Base-by-base conservation (phyloP, 2,888 invertebrate genomes). In the Ommatoiulus sabulosus region DNA sequence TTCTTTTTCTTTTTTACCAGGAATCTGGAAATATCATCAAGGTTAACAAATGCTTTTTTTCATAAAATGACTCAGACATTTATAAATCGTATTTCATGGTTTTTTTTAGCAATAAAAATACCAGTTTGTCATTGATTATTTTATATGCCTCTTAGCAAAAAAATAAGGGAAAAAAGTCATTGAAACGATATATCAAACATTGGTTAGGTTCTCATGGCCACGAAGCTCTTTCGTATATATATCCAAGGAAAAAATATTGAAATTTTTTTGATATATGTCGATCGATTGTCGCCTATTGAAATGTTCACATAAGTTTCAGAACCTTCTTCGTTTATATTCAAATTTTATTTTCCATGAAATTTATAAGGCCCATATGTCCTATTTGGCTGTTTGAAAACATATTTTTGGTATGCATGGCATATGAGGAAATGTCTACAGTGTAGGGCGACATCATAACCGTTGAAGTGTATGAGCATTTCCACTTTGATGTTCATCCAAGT, bases 311-410 rank as follows among this genome's bases (percentile, higher is more conserved):
- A 57, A 57, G 57, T 57, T 57, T 57, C 57, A 57, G 57, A n/a
- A 57, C 57, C 57, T 57, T 57, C 57, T 57, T 57, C 57, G 57
- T 57, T 57, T 57, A 57, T 57, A 57, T 57, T 57, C 57, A 57
- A 57, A 57, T 57, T 57, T 57, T 57, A 57, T 57, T 57, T 57
- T 57, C 57, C 57, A 57, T 57, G 57, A 57, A 57, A 57, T 57
- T 57, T 57, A 57, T 57, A 57, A 57, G 57, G 57, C 57, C 57
- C 57, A 57, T 57, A 57, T 57, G 57, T 57, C 57, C 57, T 57
- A 57, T 57, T 15, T 57, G 57, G 57, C 57, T 57, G 57, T 57
- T 57, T 57, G 57, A 57, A 57, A 57, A 57, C 57, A 57, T 57
- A 57, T 57, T 57, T 57, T 57, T 57, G 57, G n/a, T 57, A 57